Conservation (phyloP, 2,797 vertebrate genomes). For the Trichosurus vulpecula region DNA sequence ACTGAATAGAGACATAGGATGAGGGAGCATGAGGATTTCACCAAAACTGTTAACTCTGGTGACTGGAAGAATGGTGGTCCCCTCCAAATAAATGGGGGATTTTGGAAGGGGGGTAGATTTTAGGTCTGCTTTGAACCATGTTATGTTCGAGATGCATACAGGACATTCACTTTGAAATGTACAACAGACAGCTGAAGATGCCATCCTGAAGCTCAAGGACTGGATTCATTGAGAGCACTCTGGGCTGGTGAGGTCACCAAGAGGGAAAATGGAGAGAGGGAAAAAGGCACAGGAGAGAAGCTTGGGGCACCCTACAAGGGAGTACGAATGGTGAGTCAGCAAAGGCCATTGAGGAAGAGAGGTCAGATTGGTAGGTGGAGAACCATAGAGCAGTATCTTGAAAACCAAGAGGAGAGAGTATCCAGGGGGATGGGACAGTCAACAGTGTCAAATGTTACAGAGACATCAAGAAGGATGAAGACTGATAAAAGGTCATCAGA, state of each 20-base stretch:
- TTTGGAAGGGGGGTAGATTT: background rate
- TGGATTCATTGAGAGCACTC: background rate
- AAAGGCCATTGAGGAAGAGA: slow-evolving; percentile 26
- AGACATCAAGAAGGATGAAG: background rate
- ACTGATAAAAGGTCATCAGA: background rate
- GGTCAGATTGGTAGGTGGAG: background rate
- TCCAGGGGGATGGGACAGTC: background rate
- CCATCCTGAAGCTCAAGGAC: background rate
- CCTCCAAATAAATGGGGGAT: background rate
- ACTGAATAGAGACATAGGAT: background rate
- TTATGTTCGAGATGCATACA: background rate
- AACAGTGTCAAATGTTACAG: slow-evolving; percentile 25
- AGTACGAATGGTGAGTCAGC: slow-evolving; percentile 45
- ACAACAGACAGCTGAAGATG: background rate
- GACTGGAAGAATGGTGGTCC: background rate
- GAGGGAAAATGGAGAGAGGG: background rate
- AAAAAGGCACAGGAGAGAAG: background rate
- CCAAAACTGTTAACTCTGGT: background rate
- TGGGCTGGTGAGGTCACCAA: background rate
- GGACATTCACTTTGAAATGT: background rate
- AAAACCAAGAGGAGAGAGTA: background rate
- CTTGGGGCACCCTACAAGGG: background rate
- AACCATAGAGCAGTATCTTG: background rate
- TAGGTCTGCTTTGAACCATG: background rate
- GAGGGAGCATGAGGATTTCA: background rate